phyloP scores from a whole-genome alignment of 2,888 invertebrate genomes.

The Parascotia fuliginaria region DNA sequence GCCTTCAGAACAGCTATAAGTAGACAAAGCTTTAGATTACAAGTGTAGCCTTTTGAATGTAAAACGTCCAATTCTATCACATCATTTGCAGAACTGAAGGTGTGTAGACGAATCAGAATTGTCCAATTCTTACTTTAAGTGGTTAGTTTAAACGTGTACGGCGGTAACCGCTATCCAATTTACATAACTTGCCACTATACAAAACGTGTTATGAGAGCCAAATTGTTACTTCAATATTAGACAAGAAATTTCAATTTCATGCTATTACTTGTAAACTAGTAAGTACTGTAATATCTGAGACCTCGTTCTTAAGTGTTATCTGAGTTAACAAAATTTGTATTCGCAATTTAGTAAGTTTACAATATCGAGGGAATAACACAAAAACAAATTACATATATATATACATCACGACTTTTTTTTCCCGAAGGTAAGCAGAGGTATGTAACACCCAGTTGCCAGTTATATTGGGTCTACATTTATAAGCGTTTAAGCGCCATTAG shows the following conservation, averaged over 20 bases:
- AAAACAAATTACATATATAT: too few relatives aligned
- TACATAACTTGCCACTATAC: constrained; percentile 10
- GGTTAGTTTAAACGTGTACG: not conserved
- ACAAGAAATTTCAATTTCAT: constrained; percentile 1
- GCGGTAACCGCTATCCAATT: constrained; percentile 1
- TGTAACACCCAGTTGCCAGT: too few relatives aligned
- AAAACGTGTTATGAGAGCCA: constrained; percentile 7
- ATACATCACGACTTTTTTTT: too few relatives aligned
- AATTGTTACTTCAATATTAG: constrained; percentile 4
- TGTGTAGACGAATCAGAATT: not conserved
- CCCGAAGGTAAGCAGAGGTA: too few relatives aligned
- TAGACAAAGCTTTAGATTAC: too few relatives aligned
- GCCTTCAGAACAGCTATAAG: too few relatives aligned
- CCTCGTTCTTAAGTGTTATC: not conserved
- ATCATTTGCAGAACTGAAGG: not conserved
- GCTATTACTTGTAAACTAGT: constrained; percentile 2
- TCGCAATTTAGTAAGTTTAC: not conserved
- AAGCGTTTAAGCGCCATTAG: too few relatives aligned
- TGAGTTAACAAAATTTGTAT: not conserved
- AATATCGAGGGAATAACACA: too few relatives aligned
- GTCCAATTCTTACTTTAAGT: not conserved
- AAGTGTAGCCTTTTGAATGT: too few relatives aligned
- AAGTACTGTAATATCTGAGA: not conserved
- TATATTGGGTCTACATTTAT: too few relatives aligned
- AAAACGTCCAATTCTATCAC: not conserved